Percentiles rank a stretch among this genome's conserved stretches.
phyloP scores from a whole-genome alignment of 1,140 invertebrate genomes.

The Matsumurasca onukii region DNA sequence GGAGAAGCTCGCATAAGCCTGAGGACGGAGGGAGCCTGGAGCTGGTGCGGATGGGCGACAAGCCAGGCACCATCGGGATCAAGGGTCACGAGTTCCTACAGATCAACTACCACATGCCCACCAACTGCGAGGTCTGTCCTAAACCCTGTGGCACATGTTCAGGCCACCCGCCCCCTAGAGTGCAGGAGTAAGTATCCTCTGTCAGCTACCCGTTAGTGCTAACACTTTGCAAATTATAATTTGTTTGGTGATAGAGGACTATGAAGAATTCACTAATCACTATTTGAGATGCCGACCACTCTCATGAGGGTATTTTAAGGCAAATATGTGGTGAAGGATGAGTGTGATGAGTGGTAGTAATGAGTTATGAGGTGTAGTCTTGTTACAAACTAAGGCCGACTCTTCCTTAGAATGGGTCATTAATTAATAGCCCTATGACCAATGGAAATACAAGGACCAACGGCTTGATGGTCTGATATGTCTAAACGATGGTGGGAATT shows the following conservation, averaged over 20 bases:
- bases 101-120: slow-evolving; percentile 97
- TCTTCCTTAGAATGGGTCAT: too few relatives aligned
- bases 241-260: neutral
- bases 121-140: slow-evolving; percentile 95
- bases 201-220: neutral
- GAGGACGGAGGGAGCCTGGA: slow-evolving; percentile 63
- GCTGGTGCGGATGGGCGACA: slow-evolving; percentile 59
- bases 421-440: too few relatives aligned
- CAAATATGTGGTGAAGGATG: too few relatives aligned
- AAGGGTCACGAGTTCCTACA: slow-evolving; percentile 97
- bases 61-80: slow-evolving; percentile 76
- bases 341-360: too few relatives aligned
- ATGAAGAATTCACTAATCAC: neutral
- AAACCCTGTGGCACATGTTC: slow-evolving; percentile 97
- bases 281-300: too few relatives aligned
- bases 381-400: too few relatives aligned
- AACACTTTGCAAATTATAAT: neutral
- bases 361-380: too few relatives aligned
- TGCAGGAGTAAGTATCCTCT: slow-evolving; percentile 77
- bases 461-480: too few relatives aligned
- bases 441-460: too few relatives aligned
- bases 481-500: too few relatives aligned
- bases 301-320: too few relatives aligned
- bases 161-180: slow-evolving; percentile 92
- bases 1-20: slow-evolving; percentile 85